A percentile compares a stretch with the other conserved stretches of the same genome.
These are phyloP conservation scores for Teleogryllus oceanicus DNA, from an alignment of 2,888 invertebrate genomes.

Conservation along the genomic window DNA sequence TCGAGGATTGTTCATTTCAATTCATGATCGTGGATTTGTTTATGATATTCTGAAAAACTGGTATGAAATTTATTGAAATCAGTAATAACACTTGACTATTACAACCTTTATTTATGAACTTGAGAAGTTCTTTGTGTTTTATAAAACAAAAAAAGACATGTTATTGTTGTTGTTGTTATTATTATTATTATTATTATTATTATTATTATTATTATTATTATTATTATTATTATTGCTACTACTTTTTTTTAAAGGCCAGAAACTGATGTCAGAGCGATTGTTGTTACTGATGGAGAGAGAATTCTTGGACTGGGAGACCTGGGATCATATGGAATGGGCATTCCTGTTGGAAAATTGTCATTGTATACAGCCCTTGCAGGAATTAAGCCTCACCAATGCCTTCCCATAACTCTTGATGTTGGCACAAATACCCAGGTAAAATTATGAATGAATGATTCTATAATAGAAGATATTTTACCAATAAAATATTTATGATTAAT, in stretches of 20 bases:
- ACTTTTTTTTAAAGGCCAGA: conserved; percentile 64
- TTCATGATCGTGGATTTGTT: conserved; percentile 92
- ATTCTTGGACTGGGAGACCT: conserved; percentile 96
- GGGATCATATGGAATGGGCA: conserved; percentile 98
- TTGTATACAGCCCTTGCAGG: conserved; percentile 96
- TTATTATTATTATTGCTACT: conserved; percentile 23
- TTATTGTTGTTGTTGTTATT: background rate
- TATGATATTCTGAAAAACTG: conserved; percentile 92
- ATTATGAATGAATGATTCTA: too few relatives aligned
- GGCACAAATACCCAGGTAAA: conserved; percentile 60
- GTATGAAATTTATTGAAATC: conserved; percentile 50
- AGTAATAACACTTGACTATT: too few relatives aligned
- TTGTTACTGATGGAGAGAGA: conserved; percentile 97
- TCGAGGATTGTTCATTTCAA: conserved; percentile 91
- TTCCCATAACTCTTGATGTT: conserved; percentile 85
- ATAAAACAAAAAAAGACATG: too few relatives aligned
- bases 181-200: conserved; percentile 11
- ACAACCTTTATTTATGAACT: too few relatives aligned
- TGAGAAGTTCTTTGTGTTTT: too few relatives aligned
- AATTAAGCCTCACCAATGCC: conserved; percentile 89
- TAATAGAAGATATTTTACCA: too few relatives aligned
- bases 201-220: background rate
- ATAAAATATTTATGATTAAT: too few relatives aligned
- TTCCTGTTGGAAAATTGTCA: conserved; percentile 94
- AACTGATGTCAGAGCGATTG: conserved; percentile 79